Evolutionary conservation across 2,797 vertebrate species (phyloP), one percentile per base, ranked within the genome.

Genomic region (Dromococcyx pavoninus): DNA sequence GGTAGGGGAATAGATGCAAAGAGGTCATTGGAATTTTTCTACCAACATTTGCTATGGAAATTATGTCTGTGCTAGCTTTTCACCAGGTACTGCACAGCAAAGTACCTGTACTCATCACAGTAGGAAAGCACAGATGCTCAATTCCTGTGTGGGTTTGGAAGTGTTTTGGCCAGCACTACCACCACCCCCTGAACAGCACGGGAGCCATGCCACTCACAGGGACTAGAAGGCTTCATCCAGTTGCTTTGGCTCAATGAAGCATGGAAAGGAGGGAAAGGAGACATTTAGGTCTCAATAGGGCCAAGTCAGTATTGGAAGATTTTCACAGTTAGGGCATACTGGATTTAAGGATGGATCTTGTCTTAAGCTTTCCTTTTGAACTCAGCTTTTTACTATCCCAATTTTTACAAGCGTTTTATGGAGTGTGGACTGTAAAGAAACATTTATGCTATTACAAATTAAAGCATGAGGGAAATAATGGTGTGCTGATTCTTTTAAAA

Each of bases 181-280:
- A 17, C 3, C 17, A 33, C 8, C 10, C 44, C 32, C 25, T 35
- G 11, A 23, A 41, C 7, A 8, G 14, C 7, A 2, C 0, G 2
- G 64, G 30, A 76, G 53, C 13, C 24, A 35, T 8, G 0, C 11
- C 48, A 17, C 39, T 24, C 58, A 22, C 23, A 37, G 32, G 9
- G 5, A 51, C 21, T 10, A 13, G 19, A 39, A 74, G 8, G 28
- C 43, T 71, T 33, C 50, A 50, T 13, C 33, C 54, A 30, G 18
- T 33, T 57, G 5, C n/a, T 79, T 50, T 74, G 16, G 16, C 28
- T 70, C 53, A 30, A 1, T 33, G 43, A 46, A 27, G n/a, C 8
- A 33, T 2, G 11, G 18, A 30, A 33, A n/a, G 24, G 41, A 72
- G 22, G 27, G 23, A 54, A 89, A 89, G 0, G 2, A 67, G 53